Base-by-base conservation (phyloP, 2,888 invertebrate genomes). In the Troides helena region DNA sequence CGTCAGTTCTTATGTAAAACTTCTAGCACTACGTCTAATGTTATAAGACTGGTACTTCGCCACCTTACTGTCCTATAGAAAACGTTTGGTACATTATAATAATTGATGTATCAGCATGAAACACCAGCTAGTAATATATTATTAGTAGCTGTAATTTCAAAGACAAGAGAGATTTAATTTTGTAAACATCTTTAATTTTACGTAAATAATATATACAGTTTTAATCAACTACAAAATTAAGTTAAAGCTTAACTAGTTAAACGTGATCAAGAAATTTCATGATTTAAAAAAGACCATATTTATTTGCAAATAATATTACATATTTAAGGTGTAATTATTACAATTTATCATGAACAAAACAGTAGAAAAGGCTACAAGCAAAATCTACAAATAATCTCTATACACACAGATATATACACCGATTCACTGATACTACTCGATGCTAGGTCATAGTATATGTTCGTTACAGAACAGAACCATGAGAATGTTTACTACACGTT, bases 181-280 rank as follows among this genome's bases (percentile, higher is more conserved):
- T 61, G 10, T 21, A 39, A 61, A 39, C n/a, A 39, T 39, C 21
- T 61, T 61, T 61, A 39, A 61, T 61, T 61, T 12, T n/a, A 21
- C 12, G 14, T 25, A 6, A 25, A 62, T 46, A 36, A 56, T 64
- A 64, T 57, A 43, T 43, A 58, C 65, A 65, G 58, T 58, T 58
- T 57, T 58, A 58, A 53, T 64, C 12, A 18, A 63, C 64, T 64
- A 58, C 3, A 14, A 25, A 17, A 58, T 65, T 58, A 65, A 67
- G n/a, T 69, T 71, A 69, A 71, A 71, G 67, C 71, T 67, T 64
- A 66, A 66, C 60, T 63, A 46, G 53, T 43, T n/a, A n/a, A n/a
- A 53, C 10, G 57, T 58, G 57, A 58, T 14, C 23, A 30, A 5
- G 30, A 30, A 30, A 30, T 30, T 30, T 30, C 30, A 30, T 30